These are phyloP conservation scores for Orussus abietinus DNA, from an alignment of 1,140 invertebrate species.

Conservation along the genomic window DNA sequence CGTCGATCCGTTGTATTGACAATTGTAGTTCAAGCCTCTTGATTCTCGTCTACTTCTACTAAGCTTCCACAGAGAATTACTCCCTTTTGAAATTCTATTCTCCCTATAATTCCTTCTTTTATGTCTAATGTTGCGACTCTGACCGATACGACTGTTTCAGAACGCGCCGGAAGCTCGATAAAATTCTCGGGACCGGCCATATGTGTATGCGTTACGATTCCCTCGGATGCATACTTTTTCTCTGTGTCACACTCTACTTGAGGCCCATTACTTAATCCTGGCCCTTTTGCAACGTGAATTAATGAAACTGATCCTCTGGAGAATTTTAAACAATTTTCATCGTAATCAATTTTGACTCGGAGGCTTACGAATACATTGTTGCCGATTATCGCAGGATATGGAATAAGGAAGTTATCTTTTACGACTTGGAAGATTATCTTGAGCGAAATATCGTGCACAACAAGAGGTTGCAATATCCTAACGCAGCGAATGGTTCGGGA, in stretches of 20 bases:
- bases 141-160: not conserved
- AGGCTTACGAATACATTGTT: not conserved
- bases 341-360: not conserved
- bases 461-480: slow-evolving; percentile 2
- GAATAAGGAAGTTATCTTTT: slow-evolving; percentile 12
- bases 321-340: no score
- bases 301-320: no score
- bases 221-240: no score
- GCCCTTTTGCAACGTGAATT: no score
- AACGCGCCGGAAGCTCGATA: not conserved
- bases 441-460: no score
- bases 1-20: not conserved
- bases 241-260: no score
- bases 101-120: not conserved
- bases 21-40: not conserved
- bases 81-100: not conserved
- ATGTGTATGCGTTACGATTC: no score
- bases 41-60: not conserved
- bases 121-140: not conserved
- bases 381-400: not conserved
- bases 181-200: no score
- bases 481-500: no score
- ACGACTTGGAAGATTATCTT: slow-evolving; percentile 11
- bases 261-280: no score
- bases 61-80: slow-evolving; percentile 1